A percentile compares a stretch with the other conserved stretches of the same genome.
Conservation (phyloP, 2,113 vertebrate species). For the Camelus dromedarius region DNA sequence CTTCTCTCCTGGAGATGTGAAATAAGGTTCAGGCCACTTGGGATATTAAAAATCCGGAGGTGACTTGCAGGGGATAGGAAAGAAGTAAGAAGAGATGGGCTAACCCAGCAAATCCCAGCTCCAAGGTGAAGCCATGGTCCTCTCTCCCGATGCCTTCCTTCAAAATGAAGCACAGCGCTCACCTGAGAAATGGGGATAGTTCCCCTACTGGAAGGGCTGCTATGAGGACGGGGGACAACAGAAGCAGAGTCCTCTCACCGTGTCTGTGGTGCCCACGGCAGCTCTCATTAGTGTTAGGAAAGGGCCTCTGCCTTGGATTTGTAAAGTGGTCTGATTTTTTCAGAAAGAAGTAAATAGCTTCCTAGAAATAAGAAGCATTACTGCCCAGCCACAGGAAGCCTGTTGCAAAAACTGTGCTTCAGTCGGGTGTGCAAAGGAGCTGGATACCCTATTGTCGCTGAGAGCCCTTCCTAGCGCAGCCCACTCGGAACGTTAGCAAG, state of each 20-base stretch:
- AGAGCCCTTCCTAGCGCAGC: neutral
- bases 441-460: neutral
- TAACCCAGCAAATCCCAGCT: neutral
- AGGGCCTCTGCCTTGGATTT: neutral
- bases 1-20: neutral
- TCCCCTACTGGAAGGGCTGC: neutral
- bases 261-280: fast-evolving
- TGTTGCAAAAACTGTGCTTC: neutral
- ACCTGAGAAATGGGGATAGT: neutral
- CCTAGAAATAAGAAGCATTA: neutral
- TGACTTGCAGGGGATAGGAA: neutral
- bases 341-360: constrained; percentile 38
- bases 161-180: neutral
- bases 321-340: neutral
- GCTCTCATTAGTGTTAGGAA: neutral
- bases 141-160: neutral
- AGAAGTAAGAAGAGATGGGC: neutral
- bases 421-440: neutral
- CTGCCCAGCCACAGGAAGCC: neutral
- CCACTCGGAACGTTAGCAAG: neutral
- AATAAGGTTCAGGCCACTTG: neutral
- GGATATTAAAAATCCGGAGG: neutral
- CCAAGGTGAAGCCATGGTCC: fast-evolving
- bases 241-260: neutral
- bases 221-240: neutral